Percentiles rank a stretch among this genome's conserved stretches.
Evolutionary conservation across 2,797 vertebrate species (phyloP).

Genomic region (Loris lydekkerianus): DNA sequence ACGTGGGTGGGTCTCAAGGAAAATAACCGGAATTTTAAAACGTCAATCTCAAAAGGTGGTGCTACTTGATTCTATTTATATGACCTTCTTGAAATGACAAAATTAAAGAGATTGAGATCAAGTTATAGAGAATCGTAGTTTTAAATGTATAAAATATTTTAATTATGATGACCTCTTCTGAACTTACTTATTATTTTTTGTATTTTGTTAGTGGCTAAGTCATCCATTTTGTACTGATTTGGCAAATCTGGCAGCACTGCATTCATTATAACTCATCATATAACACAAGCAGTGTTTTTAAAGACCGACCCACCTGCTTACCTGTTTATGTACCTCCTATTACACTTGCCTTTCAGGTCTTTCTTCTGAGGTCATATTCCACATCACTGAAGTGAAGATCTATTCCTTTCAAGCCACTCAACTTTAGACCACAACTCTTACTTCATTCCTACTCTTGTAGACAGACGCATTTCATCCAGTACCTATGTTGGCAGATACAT

Average conservation of each 20-base stretch:
- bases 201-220: too few species aligned
- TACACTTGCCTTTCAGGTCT: neutral
- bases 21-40: neutral
- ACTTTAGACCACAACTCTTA: neutral
- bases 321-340: neutral
- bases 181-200: too few species aligned
- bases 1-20: neutral
- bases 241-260: neutral
- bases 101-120: neutral
- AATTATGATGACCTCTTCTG: too few species aligned
- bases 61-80: neutral
- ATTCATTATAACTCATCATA: too few species aligned
- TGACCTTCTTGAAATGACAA: neutral
- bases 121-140: neutral
- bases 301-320: neutral
- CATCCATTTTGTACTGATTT: too few species aligned
- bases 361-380: neutral
- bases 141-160: too few species aligned
- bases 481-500: neutral
- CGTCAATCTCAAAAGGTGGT: neutral
- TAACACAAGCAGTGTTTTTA: too few species aligned
- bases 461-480: neutral
- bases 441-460: neutral
- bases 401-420: neutral
- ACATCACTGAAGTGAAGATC: neutral